Conservation (phyloP, 2,888 invertebrate species). For the Torymus texanus region DNA sequence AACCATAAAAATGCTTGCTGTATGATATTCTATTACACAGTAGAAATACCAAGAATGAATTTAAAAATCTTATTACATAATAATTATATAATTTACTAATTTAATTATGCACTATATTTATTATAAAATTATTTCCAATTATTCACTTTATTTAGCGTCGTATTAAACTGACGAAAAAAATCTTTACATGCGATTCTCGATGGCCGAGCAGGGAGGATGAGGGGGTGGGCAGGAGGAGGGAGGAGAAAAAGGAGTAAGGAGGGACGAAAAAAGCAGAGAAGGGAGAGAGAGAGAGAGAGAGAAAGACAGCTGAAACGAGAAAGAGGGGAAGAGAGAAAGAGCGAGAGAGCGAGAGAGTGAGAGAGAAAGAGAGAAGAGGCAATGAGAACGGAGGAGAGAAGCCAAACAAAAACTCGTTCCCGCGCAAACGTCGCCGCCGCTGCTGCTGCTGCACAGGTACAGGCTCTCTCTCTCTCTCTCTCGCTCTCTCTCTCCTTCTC, state of each 20-base stretch:
- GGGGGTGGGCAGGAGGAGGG: background rate
- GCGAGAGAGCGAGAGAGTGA: conserved; percentile 22
- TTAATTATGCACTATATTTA: too few species aligned
- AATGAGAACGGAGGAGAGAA: conserved; percentile 61
- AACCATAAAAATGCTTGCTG: too few species aligned
- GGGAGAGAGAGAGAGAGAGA: conserved; percentile 17
- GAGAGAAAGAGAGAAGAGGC: conserved; percentile 52
- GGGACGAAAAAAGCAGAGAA: conserved; percentile 12
- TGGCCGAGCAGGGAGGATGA: background rate
- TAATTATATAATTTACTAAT: too few species aligned
- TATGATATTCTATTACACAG: too few species aligned
- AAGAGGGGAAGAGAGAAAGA: conserved; percentile 9
- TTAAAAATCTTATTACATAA: too few species aligned
- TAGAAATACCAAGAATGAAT: too few species aligned
- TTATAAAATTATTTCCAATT: background rate
- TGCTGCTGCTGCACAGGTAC: conserved; percentile 26
- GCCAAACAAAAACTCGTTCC: conserved; percentile 65
- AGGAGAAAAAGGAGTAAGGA: background rate
- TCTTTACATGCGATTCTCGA: conserved; percentile 19
- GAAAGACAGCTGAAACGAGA: conserved; percentile 21
- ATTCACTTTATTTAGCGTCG: conserved; percentile 4
- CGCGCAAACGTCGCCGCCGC: conserved; percentile 50
- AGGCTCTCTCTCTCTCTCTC: conserved; percentile 43
- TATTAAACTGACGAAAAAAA: conserved; percentile 21
- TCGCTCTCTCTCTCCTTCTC: conserved; percentile 40